Percentiles rank a stretch among this genome's conserved stretches.
phyloP scores from a whole-genome alignment of 1,140 invertebrate species.

The Scylla paramamosain region DNA sequence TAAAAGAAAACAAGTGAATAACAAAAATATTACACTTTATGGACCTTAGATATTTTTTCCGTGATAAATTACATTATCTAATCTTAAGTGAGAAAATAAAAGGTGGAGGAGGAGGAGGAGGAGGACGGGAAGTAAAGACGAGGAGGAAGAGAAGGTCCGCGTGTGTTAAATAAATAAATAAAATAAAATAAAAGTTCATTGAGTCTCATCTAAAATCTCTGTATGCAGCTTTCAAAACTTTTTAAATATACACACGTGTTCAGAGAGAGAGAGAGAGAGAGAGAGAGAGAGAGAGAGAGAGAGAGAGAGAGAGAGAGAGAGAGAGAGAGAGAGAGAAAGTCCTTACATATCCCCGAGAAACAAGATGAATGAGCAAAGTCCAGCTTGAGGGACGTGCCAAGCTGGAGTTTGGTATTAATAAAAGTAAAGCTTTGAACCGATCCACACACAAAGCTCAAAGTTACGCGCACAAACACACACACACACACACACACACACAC shows the following conservation, averaged over 20 bases:
- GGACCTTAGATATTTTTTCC: too few species aligned
- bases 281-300: background rate
- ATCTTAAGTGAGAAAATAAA: too few species aligned
- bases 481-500: too few species aligned
- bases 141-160: background rate
- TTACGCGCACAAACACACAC: too few species aligned
- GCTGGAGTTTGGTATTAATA: too few species aligned
- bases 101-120: too few species aligned
- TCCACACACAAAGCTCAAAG: too few species aligned
- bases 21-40: too few species aligned
- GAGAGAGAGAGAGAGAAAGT: background rate
- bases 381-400: background rate
- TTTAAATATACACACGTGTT: too few species aligned
- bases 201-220: background rate
- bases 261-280: background rate
- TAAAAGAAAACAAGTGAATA: too few species aligned
- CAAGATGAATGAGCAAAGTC: background rate
- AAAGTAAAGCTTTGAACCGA: too few species aligned
- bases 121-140: background rate
- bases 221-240: background rate
- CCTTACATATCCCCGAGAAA: background rate
- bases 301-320: conserved; percentile 20
- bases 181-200: background rate
- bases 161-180: background rate
- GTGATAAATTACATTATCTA: too few species aligned